phyloP scores from a whole-genome alignment of 1,140 invertebrate genomes.

The Caenorhabditis latens region DNA sequence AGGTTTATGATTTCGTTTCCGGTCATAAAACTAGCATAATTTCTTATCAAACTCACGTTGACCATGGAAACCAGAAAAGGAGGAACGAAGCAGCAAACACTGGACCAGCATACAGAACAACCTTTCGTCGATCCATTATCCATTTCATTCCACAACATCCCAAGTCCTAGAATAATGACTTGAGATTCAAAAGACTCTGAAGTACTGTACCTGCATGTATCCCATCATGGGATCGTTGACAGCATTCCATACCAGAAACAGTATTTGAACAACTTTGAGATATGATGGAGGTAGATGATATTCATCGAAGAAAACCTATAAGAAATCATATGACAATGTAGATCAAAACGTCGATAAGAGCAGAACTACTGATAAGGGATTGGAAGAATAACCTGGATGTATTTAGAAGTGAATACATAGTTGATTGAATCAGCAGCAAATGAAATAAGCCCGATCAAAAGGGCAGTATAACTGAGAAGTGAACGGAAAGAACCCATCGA shows the following conservation, averaged over 20 bases:
- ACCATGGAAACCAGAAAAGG: conserved; percentile 78
- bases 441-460: conserved; percentile 14
- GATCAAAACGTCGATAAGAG: background rate
- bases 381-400: conserved; percentile 23
- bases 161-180: conserved; percentile 62
- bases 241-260: conserved; percentile 78
- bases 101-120: conserved; percentile 78
- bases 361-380: background rate
- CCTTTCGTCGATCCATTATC: conserved; percentile 76
- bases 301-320: conserved; percentile 77
- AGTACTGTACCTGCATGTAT: conserved; percentile 75
- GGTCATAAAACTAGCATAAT: background rate
- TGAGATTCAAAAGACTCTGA: background rate
- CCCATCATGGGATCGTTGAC: conserved; percentile 79
- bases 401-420: conserved; percentile 50
- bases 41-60: conserved; percentile 64
- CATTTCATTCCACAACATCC: conserved; percentile 69
- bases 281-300: conserved; percentile 77
- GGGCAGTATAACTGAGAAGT: conserved; percentile 18
- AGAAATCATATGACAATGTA: background rate
- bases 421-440: conserved; percentile 6
- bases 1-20: background rate
- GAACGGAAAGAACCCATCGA: conserved; percentile 6
- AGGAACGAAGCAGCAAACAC: conserved; percentile 78
- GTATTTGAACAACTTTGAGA: conserved; percentile 77